A percentile compares a stretch with the other conserved stretches of the same genome.
These are phyloP conservation scores for Metalampra italica DNA, from an alignment of 2,888 invertebrate species.

Conservation along the genomic window DNA sequence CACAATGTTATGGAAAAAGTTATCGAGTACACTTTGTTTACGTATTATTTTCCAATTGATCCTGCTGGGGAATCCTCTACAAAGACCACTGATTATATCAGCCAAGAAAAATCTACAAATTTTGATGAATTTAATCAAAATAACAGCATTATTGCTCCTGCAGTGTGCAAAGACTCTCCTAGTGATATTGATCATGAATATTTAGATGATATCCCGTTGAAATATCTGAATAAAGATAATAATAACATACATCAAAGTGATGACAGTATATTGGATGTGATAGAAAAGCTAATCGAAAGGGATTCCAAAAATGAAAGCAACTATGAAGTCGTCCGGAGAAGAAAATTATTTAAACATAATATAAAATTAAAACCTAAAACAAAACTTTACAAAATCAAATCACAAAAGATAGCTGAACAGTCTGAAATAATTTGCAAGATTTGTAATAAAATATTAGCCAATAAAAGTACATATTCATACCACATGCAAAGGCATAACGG, in stretches of 20 bases:
- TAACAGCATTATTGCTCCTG: background rate
- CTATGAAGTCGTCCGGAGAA: background rate
- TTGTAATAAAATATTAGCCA: constrained; percentile 48
- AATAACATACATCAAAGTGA: background rate
- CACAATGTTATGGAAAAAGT: constrained; percentile 29
- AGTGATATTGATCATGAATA: constrained; percentile 7
- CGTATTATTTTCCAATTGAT: constrained; percentile 17
- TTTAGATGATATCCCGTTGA: constrained; percentile 5
- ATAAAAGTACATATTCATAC: constrained; percentile 40
- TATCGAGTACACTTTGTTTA: constrained; percentile 38
- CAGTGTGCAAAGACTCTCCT: too few species aligned
- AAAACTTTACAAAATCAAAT: constrained; percentile 6
- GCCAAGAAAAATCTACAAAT: background rate
- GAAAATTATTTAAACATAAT: background rate
- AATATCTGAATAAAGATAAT: background rate
- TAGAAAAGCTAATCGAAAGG: background rate
- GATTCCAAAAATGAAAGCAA: background rate
- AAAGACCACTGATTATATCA: background rate
- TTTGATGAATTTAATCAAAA: background rate
- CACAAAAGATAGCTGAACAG: constrained; percentile 3
- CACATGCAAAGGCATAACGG: constrained; percentile 60
- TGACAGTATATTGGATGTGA: background rate
- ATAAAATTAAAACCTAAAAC: constrained; percentile 5
- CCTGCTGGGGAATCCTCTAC: background rate
- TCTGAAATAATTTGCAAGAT: constrained; percentile 40